Conservation (phyloP, 2,888 invertebrate genomes). For the Hirtodrosophila histrioides region DNA sequence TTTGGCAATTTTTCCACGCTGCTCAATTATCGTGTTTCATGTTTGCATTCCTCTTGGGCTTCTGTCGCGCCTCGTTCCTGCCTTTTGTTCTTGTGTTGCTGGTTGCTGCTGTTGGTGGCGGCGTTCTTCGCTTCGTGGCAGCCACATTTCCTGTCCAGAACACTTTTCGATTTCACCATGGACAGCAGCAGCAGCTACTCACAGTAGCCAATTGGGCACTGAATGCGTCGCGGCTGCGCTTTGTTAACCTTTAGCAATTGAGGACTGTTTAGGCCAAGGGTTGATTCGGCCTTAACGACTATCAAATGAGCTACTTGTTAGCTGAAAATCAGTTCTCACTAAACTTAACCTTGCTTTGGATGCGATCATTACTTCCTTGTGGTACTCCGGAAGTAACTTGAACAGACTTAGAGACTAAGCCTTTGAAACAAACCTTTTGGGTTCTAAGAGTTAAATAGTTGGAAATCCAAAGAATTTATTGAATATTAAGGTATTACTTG, state of each 20-base stretch:
- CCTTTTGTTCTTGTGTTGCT: constrained; percentile 22
- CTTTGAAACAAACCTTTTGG: too few species aligned
- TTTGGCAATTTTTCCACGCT: constrained; percentile 80
- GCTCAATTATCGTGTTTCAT: constrained; percentile 79
- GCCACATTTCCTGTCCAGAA: constrained; percentile 77
- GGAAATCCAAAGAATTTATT: too few species aligned
- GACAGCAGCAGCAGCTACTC: constrained; percentile 29
- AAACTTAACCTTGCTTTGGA: too few species aligned
- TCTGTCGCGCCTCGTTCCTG: constrained; percentile 48
- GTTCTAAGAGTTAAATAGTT: too few species aligned
- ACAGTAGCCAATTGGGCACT: constrained; percentile 60
- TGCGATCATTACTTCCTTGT: too few species aligned
- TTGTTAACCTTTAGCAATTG: constrained; percentile 51
- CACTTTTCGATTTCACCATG: constrained; percentile 68
- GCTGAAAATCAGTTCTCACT: too few species aligned
- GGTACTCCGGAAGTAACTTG: too few species aligned
- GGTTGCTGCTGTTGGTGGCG: constrained; percentile 19
- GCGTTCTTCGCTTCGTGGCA: constrained; percentile 18
- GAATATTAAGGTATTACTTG: too few species aligned
- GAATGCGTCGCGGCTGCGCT: constrained; percentile 48
- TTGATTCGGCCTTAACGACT: constrained; percentile 15
- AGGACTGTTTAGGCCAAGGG: constrained; percentile 39
- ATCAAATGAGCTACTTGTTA: constrained; percentile 10
- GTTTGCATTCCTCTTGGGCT: constrained; percentile 71
- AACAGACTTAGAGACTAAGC: too few species aligned